phyloP scores from a whole-genome alignment of 1,140 invertebrate genomes.

The Hycleus phaleratus region DNA sequence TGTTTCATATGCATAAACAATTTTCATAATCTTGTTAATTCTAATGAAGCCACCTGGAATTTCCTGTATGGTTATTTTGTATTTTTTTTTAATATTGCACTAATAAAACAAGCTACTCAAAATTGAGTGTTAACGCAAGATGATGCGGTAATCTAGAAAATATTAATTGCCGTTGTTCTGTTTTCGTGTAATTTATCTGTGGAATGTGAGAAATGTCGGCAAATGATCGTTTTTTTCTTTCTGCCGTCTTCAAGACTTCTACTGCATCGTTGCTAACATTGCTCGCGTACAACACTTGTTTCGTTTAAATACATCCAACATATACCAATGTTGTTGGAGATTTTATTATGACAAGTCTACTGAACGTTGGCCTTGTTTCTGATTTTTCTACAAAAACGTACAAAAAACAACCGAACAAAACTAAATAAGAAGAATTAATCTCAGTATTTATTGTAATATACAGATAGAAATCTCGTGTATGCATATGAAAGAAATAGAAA shows the following conservation, averaged over 20 bases:
- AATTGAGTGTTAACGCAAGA: background rate
- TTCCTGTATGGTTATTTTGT: too few species aligned
- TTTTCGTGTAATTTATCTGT: background rate
- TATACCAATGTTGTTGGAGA: background rate
- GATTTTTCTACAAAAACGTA: conserved; percentile 1
- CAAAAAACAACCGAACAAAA: background rate
- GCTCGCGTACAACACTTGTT: background rate
- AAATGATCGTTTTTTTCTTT: background rate
- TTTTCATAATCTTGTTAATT: conserved; percentile 13
- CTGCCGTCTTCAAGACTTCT: too few species aligned
- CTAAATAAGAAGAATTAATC: background rate
- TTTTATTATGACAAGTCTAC: conserved; percentile 3
- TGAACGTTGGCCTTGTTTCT: conserved; percentile 5
- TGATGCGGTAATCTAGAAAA: background rate
- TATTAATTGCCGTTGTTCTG: background rate
- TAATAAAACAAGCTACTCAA: too few species aligned
- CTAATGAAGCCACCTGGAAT: conserved; percentile 1
- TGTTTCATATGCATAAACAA: background rate
- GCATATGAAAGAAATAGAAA: too few species aligned
- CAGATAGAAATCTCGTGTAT: too few species aligned
- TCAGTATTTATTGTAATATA: conserved; percentile 1
- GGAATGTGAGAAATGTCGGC: conserved; percentile 3
- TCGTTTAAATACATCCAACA: background rate
- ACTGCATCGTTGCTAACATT: too few species aligned
- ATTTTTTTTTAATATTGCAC: too few species aligned